phyloP scores from a whole-genome alignment of 2,797 vertebrate species.

The Mareca strepera region DNA sequence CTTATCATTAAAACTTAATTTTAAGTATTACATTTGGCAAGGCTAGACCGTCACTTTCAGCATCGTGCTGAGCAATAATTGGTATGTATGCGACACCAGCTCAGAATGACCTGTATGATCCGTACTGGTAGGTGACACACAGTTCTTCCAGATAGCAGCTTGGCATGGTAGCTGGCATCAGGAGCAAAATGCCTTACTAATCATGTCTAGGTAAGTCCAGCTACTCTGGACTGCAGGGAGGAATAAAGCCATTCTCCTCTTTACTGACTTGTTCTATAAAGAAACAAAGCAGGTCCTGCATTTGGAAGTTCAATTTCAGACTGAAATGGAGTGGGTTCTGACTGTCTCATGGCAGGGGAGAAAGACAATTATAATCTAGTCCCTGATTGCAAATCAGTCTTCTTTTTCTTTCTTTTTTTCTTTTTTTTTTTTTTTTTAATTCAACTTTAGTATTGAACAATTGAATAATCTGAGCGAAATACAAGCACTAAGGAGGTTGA shows the following conservation, averaged over 20 bases:
- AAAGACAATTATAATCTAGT: neutral
- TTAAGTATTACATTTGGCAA: neutral
- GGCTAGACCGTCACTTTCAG: neutral
- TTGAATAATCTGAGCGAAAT: conserved; percentile 88
- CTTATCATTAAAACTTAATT: neutral
- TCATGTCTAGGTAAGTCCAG: neutral
- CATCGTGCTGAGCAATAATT: neutral
- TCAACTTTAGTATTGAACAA: conserved; percentile 82
- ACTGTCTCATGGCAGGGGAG: neutral
- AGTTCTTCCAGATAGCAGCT: neutral
- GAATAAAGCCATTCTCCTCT: neutral
- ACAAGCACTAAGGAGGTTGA: conserved; percentile 86
- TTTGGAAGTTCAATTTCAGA: neutral
- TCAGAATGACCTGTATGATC: neutral
- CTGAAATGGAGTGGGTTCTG: neutral
- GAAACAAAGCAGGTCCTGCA: neutral
- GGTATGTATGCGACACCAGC: neutral
- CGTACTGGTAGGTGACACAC: fast-evolving
- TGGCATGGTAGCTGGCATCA: neutral
- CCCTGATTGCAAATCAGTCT: neutral
- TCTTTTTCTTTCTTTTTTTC: neutral
- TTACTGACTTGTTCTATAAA: neutral
- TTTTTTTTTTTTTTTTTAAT: neutral
- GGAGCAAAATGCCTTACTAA: neutral
- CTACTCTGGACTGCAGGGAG: neutral